Evolutionary conservation across 2,888 invertebrate genomes (phyloP), one percentile per base, ranked within the genome.

Genomic region (Agriotes lineatus): DNA sequence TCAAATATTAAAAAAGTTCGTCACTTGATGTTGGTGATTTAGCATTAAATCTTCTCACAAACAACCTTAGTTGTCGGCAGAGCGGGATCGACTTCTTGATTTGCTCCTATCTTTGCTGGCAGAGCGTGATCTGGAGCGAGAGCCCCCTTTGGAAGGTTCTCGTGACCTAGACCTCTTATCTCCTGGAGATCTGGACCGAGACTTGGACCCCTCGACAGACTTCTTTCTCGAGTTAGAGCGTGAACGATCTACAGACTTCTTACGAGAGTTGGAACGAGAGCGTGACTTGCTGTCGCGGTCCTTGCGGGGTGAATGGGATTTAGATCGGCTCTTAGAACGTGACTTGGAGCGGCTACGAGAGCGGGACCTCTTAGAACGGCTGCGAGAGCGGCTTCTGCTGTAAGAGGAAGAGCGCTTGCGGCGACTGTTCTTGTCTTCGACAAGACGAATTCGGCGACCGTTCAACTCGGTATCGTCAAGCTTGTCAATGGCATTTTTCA

Each of bases 401-500:
- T 85, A 85, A 20, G 86, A 85, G 56, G 85, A 85, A 9, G 82
- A 82, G 9, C 80, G 80, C 56, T 82, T 78, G 37, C 89, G 87
- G 61, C 86, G 84, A n/a, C 85, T 82, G 65, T 91, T 90, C 64
- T 93, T 89, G 80, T 98, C 97, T 85, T 99, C 98, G 61, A 97
- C 90, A 75, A 99, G 87, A 61, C 92, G 92, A 74, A 99, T 94
- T 68, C 95, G 91, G 19, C 99, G 91, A 0, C 99, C 99, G 85
- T 97, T 98, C 77, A 99, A 86, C 82, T 99, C 99, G 0, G 97
- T 96, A 78, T 96, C 96, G 83, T 99, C 97, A 77, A 98, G 86
- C 84, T 98, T 98, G 80, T 98, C 97, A 77, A 99, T 90, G 0
- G 99, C 99, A 70, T 95, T 96, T 84, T 96, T 96, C 93, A 99